These are phyloP conservation scores for Carollia perspicillata DNA, from an alignment of 2,113 vertebrate genomes.

Conservation along the genomic window DNA sequence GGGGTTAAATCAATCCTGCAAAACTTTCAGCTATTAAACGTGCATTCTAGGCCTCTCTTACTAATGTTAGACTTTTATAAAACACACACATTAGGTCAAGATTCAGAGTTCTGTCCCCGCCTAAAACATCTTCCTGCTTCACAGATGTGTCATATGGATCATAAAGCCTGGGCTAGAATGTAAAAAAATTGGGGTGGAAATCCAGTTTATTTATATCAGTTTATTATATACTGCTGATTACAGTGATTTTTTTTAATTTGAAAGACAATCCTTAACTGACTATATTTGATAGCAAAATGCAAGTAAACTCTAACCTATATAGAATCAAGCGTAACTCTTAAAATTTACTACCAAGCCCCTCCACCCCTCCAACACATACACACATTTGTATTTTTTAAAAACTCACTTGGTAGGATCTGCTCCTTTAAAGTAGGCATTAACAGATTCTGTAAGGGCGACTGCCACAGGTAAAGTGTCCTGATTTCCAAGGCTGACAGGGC, in stretches of 20 bases:
- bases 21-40: background rate
- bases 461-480: slow-evolving; percentile 96
- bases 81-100: background rate
- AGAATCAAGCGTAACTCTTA: slow-evolving; percentile 46
- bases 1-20: no score
- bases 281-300: background rate
- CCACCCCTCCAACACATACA: no score
- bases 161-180: background rate
- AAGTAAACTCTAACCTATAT: background rate
- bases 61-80: background rate
- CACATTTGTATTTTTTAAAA: background rate
- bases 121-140: background rate
- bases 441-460: slow-evolving; percentile 95
- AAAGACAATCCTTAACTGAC: background rate
- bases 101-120: background rate
- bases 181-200: background rate
- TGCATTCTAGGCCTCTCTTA: background rate
- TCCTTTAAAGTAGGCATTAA: slow-evolving; percentile 99
- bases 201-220: no score
- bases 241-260: background rate
- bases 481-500: slow-evolving; percentile 95
- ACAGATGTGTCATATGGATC: background rate
- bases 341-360: slow-evolving; percentile 46
- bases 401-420: slow-evolving; percentile 98
- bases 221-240: background rate